Evolutionary conservation across 2,888 invertebrate species (phyloP), one percentile per base, ranked within the genome.

Genomic region (Eupithecia abbreviata): DNA sequence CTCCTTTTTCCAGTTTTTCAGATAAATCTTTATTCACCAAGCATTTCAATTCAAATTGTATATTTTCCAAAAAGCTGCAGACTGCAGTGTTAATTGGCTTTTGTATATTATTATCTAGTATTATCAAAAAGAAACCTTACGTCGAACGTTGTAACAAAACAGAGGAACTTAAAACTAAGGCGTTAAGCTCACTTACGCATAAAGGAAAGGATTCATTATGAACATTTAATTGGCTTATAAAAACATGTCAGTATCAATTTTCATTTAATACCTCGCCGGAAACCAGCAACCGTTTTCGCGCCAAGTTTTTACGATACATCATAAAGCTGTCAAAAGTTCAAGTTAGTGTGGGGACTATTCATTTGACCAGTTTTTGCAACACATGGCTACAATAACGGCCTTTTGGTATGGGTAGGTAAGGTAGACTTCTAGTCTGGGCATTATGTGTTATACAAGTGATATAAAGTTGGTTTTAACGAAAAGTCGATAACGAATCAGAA

Each of bases 181-280:
- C 55, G 49, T 68, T 80, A 71, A 74, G 55, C 71, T 74, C 73
- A 58, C 72, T 75, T 68, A 65, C 71, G 55, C 65, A 47, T 51
- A 51, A 51, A 72, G 47, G 70, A 51, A 74, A 74, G 77, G 76
- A 79, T 76, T 81, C 74, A 47, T 77, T 70, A 76, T 77, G 65
- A 65, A 51, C 71, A 73, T 77, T 76, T 75, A 79, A 79, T 77
- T 71, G 75, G 76, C 76, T 80, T 78, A 77, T 55, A 72, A 62
- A 41, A 77, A 72, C 74, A 74, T 51, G 49, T 10, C 43, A 68
- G 51, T 76, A 78, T 78, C 73, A 70, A 72, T 79, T 79, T 77
- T 73, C 77, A 76, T 76, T 77, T 66, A 75, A 77, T 76, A 43
- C 51, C 55, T 72, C 66, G 68, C 68, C 67, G 76, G 73, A 76